phyloP scores from a whole-genome alignment of 2,113 vertebrate species.

The Mola mola region DNA sequence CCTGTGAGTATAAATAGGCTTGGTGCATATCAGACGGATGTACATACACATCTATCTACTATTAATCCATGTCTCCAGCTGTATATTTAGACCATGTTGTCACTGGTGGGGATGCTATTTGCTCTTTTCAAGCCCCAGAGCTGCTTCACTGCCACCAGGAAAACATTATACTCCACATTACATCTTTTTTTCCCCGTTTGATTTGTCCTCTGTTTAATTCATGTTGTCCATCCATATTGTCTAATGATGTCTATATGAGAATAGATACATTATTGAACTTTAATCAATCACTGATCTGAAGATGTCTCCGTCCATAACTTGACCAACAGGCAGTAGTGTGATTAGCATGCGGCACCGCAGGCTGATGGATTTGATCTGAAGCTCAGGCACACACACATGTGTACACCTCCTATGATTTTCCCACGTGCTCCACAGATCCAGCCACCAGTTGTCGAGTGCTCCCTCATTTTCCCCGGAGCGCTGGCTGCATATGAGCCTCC shows the following conservation, averaged over 20 bases:
- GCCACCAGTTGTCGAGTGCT: conserved; percentile 51
- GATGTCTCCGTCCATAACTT: conserved; percentile 36
- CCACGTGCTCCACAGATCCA: conserved; percentile 54
- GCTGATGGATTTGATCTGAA: conserved; percentile 35
- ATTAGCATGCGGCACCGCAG: conserved; percentile 51
- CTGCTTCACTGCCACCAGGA: conserved; percentile 16
- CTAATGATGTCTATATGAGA: conserved; percentile 17
- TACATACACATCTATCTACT: background rate
- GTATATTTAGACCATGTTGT: background rate
- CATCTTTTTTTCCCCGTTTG: conserved; percentile 4
- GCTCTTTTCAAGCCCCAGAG: conserved; percentile 13
- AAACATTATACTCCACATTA: too few relatives aligned
- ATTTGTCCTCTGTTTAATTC: conserved; percentile 17
- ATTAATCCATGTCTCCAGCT: too few relatives aligned
- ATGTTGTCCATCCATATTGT: conserved; percentile 33
- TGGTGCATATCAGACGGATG: background rate
- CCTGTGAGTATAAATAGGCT: background rate
- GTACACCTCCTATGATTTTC: conserved; percentile 25
- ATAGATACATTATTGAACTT: conserved; percentile 27
- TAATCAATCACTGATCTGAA: conserved; percentile 39
- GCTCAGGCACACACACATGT: conserved; percentile 8
- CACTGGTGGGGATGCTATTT: conserved; percentile 11
- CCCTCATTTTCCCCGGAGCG: conserved; percentile 43
- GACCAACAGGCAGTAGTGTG: conserved; percentile 40
- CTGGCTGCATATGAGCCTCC: conserved; percentile 69